A percentile compares a stretch with the other conserved stretches of the same genome.
phyloP scores from a whole-genome alignment of 2,797 vertebrate species.

The Enteromius thamalakanensis region DNA sequence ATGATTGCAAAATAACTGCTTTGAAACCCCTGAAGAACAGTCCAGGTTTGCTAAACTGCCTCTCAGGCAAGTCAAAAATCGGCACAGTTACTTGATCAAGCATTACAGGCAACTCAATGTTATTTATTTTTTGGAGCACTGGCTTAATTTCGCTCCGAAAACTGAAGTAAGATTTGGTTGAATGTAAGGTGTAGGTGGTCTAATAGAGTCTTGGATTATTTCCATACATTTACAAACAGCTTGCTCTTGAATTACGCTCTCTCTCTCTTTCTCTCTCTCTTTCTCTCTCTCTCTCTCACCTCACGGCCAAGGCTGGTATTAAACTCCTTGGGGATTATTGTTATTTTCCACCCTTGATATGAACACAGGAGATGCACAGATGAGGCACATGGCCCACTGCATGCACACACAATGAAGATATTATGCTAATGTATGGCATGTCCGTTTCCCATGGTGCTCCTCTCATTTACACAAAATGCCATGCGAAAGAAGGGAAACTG shows the following conservation, averaged over 20 bases:
- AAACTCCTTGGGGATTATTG: constrained; percentile 57
- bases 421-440: constrained; percentile 54
- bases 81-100: constrained; percentile 41
- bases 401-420: constrained; percentile 49
- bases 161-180: constrained; percentile 24
- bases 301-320: constrained; percentile 53
- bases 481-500: constrained; percentile 41
- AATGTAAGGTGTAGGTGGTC: constrained; percentile 34
- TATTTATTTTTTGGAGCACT: constrained; percentile 53
- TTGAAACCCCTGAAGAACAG: constrained; percentile 19
- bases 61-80: constrained; percentile 38
- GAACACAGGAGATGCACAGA: constrained; percentile 41
- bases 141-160: constrained; percentile 31
- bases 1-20: constrained; percentile 34
- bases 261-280: too few species aligned
- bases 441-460: constrained; percentile 36
- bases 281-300: constrained; percentile 44
- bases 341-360: constrained; percentile 52
- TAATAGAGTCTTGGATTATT: constrained; percentile 44
- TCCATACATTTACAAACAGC: constrained; percentile 45
- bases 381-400: constrained; percentile 28
- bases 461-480: constrained; percentile 48
- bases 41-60: constrained; percentile 36
- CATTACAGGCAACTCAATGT: constrained; percentile 45
- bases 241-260: constrained; percentile 52